These are phyloP conservation scores for Drosophila seclusa DNA, from an alignment of 2,888 invertebrate species.

Conservation along the genomic window DNA sequence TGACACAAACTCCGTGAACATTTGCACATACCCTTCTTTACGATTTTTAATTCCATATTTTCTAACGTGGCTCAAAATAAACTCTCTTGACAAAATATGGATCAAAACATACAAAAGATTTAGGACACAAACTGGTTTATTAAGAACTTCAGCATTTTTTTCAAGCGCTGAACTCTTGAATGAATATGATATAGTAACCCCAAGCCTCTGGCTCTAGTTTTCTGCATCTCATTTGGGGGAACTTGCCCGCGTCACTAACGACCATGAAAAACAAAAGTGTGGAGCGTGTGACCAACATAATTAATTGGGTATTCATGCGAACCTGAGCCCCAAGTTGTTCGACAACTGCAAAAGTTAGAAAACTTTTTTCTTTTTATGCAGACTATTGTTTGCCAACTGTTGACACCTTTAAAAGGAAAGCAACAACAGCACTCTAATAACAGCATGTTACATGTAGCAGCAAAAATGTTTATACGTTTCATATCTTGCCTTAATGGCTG, in stretches of 20 bases:
- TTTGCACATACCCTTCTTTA: not conserved
- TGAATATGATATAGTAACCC: constrained; percentile 8
- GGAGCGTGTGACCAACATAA: constrained; percentile 76
- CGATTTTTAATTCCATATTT: not conserved
- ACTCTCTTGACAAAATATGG: constrained; percentile 4
- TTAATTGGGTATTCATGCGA: constrained; percentile 74
- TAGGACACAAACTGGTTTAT: constrained; percentile 1
- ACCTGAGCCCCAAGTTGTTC: constrained; percentile 36
- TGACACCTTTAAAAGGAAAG: constrained; percentile 70
- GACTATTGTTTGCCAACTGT: constrained; percentile 64
- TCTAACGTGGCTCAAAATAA: not conserved
- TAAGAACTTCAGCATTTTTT: not conserved
- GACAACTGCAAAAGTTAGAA: constrained; percentile 56
- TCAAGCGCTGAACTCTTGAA: not conserved
- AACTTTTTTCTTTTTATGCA: constrained; percentile 24
- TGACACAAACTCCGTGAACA: not conserved
- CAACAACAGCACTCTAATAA: constrained; percentile 39
- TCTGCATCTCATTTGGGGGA: constrained; percentile 22
- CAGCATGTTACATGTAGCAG: constrained; percentile 26
- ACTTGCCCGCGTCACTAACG: constrained; percentile 61
- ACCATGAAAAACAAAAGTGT: constrained; percentile 75
- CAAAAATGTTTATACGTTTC: constrained; percentile 33
- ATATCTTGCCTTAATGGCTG: constrained; percentile 32
- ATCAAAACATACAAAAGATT: constrained; percentile 1
- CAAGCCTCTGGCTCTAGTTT: constrained; percentile 9